Base-by-base conservation (phyloP, 2,113 vertebrate species). In the Cyrtonyx montezumae region DNA sequence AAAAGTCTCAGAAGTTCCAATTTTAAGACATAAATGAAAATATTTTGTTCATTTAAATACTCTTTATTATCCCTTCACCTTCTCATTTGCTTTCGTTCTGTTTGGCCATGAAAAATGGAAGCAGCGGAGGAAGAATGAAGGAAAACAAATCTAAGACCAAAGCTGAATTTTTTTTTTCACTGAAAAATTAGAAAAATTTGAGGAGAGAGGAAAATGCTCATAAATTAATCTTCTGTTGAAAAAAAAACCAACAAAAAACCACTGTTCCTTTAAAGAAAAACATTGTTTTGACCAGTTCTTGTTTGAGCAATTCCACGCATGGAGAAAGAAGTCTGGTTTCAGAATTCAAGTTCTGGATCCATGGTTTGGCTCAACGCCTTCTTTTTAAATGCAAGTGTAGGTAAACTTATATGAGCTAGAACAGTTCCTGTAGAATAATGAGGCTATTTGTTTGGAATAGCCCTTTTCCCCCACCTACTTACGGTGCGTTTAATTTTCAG, bases 371-470 rank as follows among this genome's bases (percentile, higher is more conserved):
- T 77, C 65, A 51, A 26, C 0, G 6, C 37, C 65, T 40, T 74
- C 13, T 53, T 91, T 76, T 73, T 9, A 75, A 93, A 86, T 74
- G 67, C 0, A 1, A 71, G 45, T 61, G 21, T 75, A 91, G 51
- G 51, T 90, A 91, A 93, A 84, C 14, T 46, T 87, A 19, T 28
- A 48, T n/a, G 56, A 74, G 21, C 63, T 89, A 90, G 13, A 78
- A 75, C 37, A 80, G 61, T 51, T 79, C 66, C 55, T 87, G 85
- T 15, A 73, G 66, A 83, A 87, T 70, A 92, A 89, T 66, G 40
- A 86, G 26, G 40, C 76, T 84, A 62, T 95, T 95, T 96, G 48
- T 94, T 92, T 92, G 69, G 61, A 87, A 78, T 85, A 71, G 55
- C 36, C 66, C 26, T 91, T 87, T 63, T 28, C 61, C 37, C n/a